These are phyloP conservation scores for Protobothrops flavoviridis DNA, from an alignment of 2,113 vertebrate genomes.

Conservation along the genomic window DNA sequence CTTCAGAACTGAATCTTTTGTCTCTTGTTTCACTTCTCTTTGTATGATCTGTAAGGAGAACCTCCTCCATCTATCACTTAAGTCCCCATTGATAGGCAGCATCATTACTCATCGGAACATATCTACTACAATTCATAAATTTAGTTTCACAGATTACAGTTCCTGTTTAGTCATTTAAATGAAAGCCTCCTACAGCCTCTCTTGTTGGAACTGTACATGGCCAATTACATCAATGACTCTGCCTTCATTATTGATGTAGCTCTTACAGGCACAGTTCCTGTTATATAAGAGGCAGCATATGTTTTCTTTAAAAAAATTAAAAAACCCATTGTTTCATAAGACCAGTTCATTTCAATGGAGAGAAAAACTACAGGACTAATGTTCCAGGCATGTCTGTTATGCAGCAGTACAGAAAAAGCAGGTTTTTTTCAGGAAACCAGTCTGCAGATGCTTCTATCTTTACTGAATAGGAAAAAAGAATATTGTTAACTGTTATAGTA, in stretches of 20 bases:
- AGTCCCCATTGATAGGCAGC: conserved; percentile 8
- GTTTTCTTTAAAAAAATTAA: not conserved
- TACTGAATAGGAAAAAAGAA: not conserved
- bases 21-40: not conserved
- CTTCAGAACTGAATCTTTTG: not conserved
- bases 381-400: not conserved
- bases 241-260: not conserved
- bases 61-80: conserved; percentile 15
- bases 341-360: not conserved
- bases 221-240: conserved; percentile 21
- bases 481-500: not conserved
- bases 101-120: conserved; percentile 10
- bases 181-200: conserved; percentile 2
- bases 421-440: not conserved
- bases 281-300: conserved; percentile 10
- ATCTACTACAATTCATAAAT: conserved; percentile 21
- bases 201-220: not conserved
- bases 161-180: conserved; percentile 22
- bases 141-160: not conserved
- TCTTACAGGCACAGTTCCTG: not conserved
- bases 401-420: not conserved
- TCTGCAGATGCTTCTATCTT: not conserved
- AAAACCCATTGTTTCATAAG: not conserved
- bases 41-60: conserved; percentile 1
- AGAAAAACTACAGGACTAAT: not conserved